Evolutionary conservation across 2,113 vertebrate species (phyloP).

Genomic region (Cichladusa arquata): DNA sequence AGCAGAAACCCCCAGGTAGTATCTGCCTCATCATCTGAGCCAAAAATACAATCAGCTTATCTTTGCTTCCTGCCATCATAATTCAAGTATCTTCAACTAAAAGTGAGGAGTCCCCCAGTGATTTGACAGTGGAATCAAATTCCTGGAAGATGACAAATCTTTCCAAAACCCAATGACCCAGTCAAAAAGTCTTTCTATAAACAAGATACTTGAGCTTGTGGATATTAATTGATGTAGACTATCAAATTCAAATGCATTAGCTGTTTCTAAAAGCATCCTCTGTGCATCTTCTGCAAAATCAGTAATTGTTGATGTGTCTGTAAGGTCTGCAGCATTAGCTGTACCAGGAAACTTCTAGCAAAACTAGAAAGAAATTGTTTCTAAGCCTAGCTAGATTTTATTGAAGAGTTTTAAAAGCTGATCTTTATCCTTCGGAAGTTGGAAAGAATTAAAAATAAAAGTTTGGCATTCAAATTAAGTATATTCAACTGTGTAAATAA

Average conservation of each 20-base stretch:
- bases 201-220: constrained; percentile 44
- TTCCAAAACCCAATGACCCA: constrained; percentile 50
- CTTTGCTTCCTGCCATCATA: background rate
- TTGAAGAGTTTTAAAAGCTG: background rate
- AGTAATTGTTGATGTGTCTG: background rate
- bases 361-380: background rate
- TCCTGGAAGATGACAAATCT: constrained; percentile 34
- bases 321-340: background rate
- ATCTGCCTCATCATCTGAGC: background rate
- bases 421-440: background rate
- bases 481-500: background rate
- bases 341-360: background rate
- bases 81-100: background rate
- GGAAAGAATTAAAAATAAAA: background rate
- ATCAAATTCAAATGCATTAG: constrained; percentile 34
- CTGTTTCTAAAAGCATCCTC: constrained; percentile 14
- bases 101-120: background rate
- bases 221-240: constrained; percentile 54
- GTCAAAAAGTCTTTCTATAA: constrained; percentile 33
- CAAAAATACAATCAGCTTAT: background rate
- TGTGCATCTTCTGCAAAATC: background rate
- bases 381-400: background rate
- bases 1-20: background rate
- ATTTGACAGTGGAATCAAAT: constrained; percentile 22
- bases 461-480: background rate